Conservation (phyloP, 2,113 vertebrate genomes). For the Castor canadensis region DNA sequence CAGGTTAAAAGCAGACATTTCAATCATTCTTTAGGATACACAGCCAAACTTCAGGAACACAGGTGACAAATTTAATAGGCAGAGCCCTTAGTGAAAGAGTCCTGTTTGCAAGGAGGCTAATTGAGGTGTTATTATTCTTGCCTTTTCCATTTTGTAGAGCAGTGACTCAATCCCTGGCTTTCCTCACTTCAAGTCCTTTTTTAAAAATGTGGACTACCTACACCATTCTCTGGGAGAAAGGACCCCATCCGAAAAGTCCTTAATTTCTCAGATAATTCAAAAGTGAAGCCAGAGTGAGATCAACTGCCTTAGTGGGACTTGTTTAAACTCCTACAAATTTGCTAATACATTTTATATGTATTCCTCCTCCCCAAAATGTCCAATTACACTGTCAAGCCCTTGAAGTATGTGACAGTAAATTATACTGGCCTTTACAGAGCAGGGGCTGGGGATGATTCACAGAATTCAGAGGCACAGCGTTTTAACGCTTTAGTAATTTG, state of each 20-base stretch:
- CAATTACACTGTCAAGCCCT: conserved; percentile 43
- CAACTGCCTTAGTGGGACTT: background rate
- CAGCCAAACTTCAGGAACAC: background rate
- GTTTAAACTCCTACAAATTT: conserved; percentile 23
- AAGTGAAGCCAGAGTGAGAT: background rate
- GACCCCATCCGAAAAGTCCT: background rate
- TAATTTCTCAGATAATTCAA: background rate
- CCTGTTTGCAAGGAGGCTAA: too few species aligned
- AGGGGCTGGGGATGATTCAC: background rate
- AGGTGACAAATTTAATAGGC: background rate
- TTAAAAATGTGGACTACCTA: too few species aligned
- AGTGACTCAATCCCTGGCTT: background rate
- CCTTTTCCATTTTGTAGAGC: background rate
- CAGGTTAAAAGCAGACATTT: conserved; percentile 15
- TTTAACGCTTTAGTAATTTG: conserved; percentile 57
- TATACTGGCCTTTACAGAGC: conserved; percentile 20
- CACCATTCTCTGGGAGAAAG: too few species aligned
- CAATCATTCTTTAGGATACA: background rate
- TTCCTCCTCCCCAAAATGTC: conserved; percentile 17
- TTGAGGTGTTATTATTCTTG: background rate
- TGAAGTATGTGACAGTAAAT: conserved; percentile 57
- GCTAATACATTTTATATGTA: background rate
- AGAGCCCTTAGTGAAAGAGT: background rate
- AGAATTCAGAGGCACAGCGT: conserved; percentile 32
- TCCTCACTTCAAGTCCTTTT: background rate